A percentile compares a stretch with the other conserved stretches of the same genome.
phyloP scores from a whole-genome alignment of 2,113 vertebrate species.

The Brachyhypopomus gauderio region DNA sequence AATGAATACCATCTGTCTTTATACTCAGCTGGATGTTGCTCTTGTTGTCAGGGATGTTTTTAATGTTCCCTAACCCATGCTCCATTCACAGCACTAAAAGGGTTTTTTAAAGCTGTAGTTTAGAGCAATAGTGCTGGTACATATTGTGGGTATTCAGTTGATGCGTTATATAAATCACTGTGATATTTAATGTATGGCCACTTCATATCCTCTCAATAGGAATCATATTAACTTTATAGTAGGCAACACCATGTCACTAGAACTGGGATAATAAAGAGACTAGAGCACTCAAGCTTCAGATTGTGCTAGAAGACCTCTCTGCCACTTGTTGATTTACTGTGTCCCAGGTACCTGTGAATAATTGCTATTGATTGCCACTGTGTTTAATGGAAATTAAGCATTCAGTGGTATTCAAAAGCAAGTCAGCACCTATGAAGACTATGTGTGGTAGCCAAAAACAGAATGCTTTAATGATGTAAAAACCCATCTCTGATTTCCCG shows the following conservation, averaged over 20 bases:
- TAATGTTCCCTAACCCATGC: neutral
- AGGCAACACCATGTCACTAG: too few species aligned
- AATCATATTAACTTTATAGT: too few species aligned
- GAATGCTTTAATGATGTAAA: slow-evolving; percentile 45
- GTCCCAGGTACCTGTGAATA: slow-evolving; percentile 61
- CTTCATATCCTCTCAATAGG: too few species aligned
- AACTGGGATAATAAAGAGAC: slow-evolving; percentile 12
- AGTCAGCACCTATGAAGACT: slow-evolving; percentile 60
- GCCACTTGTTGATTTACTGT: slow-evolving; percentile 59
- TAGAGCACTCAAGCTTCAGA: too few species aligned
- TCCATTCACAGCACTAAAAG: neutral
- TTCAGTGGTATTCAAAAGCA: slow-evolving; percentile 57
- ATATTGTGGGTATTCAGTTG: too few species aligned
- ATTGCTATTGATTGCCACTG: slow-evolving; percentile 60
- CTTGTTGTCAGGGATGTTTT: neutral
- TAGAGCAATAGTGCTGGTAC: too few species aligned
- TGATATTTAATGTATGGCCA: too few species aligned
- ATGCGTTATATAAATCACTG: too few species aligned
- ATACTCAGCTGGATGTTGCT: neutral
- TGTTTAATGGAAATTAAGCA: slow-evolving; percentile 51
- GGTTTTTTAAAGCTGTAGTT: neutral
- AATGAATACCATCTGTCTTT: slow-evolving; percentile 45
- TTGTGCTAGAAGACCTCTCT: neutral
- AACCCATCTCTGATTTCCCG: slow-evolving; percentile 10
- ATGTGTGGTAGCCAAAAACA: slow-evolving; percentile 49